phyloP scores from a whole-genome alignment of 2,888 invertebrate species.

The Mamestra brassicae region DNA sequence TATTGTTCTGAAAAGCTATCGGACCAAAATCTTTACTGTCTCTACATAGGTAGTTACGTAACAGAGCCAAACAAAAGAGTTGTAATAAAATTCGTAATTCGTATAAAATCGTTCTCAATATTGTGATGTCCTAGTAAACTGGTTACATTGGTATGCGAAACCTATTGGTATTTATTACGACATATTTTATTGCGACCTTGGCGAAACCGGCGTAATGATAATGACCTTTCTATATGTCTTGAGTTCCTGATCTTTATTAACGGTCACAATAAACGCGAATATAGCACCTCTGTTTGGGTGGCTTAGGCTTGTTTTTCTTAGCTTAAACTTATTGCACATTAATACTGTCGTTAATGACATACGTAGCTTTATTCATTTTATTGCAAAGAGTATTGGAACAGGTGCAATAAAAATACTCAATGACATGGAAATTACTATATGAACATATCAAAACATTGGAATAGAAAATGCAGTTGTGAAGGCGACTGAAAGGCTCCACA shows the following conservation, averaged over 20 bases:
- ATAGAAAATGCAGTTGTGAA: slow-evolving; percentile 4
- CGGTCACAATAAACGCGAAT: slow-evolving; percentile 37
- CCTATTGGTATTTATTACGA: slow-evolving; percentile 69
- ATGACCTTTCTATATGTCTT: slow-evolving; percentile 76
- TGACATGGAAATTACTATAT: not conserved
- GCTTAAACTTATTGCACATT: slow-evolving; percentile 5
- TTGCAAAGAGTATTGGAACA: slow-evolving; percentile 33
- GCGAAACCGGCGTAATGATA: slow-evolving; percentile 71
- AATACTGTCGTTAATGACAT: slow-evolving; percentile 1
- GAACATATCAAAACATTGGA: not conserved
- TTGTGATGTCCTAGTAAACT: slow-evolving; percentile 33
- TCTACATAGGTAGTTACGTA: not conserved
- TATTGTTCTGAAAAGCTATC: not conserved
- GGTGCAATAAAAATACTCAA: slow-evolving; percentile 16
- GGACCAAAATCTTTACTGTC: not conserved
- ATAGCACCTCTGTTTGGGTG: not conserved
- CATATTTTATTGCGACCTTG: slow-evolving; percentile 84
- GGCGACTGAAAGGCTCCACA: not conserved
- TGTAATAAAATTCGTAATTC: slow-evolving; percentile 11
- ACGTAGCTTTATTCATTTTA: slow-evolving; percentile 1
- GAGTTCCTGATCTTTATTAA: slow-evolving; percentile 74
- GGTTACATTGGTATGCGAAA: slow-evolving; percentile 67
- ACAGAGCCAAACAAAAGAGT: not conserved
- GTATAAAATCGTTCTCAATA: not conserved
- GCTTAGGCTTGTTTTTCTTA: slow-evolving; percentile 15